Evolutionary conservation across 2,888 invertebrate genomes (phyloP), one percentile per base, ranked within the genome.

Genomic region (Drosophila diplacantha): DNA sequence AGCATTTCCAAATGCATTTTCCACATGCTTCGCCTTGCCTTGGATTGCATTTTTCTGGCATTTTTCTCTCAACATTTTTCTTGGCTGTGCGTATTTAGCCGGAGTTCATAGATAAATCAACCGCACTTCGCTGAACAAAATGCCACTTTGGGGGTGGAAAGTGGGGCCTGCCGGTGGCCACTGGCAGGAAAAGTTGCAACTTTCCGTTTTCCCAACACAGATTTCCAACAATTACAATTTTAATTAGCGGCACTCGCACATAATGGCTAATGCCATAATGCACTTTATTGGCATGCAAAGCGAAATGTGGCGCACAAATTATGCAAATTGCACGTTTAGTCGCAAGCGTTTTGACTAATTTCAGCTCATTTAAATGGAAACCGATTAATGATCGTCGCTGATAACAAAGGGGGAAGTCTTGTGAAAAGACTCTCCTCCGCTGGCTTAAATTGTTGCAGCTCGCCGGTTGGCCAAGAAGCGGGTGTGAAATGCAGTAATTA

Each of bases 251-350:
- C 60, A 61, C 59, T 75, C 73, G 60, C 73, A 75, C 75, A 73
- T 75, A 65, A 76, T 74, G 63, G 65, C 63, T 22, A 22, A 22
- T 22, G 22, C 64, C 62, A 62, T 67, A 58, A 52, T 73, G 67
- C 73, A 73, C 52, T 74, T 72, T 60, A 81, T 74, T 74, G 76
- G 63, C 71, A 71, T 81, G 71, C 54, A 57, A 70, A 64, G 65
- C 71, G 52, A 64, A 69, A 64, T 57, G 68, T 67, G 38, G 58
- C 66, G 31, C 59, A 49, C 32, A 66, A 66, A 59, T 66, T 66
- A 66, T 79, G 79, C 65, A 73, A 81, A 81, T 78, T 79, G 67
- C 71, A 55, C 58, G 58, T 51, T 69, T 65, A 58, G 39, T 47
- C 34, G 41, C 58, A 38, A 22, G 32, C 56, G 34, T 67, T 71